Conservation (phyloP, 2,888 invertebrate species). For the Caenorhabditis zanzibari region DNA sequence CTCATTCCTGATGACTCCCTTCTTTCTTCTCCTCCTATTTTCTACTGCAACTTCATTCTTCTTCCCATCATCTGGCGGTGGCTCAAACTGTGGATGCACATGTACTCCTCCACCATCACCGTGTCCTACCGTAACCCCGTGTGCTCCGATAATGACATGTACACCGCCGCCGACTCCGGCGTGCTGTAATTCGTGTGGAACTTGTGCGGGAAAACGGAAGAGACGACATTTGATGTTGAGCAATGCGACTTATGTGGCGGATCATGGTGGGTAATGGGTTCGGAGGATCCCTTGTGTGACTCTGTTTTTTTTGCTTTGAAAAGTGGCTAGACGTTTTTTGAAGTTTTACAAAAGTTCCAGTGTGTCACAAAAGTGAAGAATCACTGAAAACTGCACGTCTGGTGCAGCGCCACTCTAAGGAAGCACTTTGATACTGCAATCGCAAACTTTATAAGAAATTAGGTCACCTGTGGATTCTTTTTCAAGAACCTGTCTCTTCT, state of each 20-base stretch:
- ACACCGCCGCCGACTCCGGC: conserved; percentile 14
- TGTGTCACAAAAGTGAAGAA: too few species aligned
- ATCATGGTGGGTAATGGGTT: conserved; percentile 30
- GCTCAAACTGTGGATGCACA: conserved; percentile 59
- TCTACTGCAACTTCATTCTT: conserved; percentile 32
- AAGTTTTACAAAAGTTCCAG: too few species aligned
- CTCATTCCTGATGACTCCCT: conserved; percentile 13
- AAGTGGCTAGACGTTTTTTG: too few species aligned
- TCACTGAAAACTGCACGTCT: too few species aligned
- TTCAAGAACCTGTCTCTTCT: too few species aligned
- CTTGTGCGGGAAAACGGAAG: conserved; percentile 33
- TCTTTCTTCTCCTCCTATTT: conserved; percentile 22
- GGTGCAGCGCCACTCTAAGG: too few species aligned
- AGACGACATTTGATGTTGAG: conserved; percentile 52
- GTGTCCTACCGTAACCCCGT: conserved; percentile 54
- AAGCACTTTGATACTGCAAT: too few species aligned
- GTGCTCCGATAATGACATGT: conserved; percentile 56
- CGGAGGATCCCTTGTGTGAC: too few species aligned
- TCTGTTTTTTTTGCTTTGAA: too few species aligned
- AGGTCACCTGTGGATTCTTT: too few species aligned
- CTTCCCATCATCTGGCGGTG: conserved; percentile 50
- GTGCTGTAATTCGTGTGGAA: conserved; percentile 60
- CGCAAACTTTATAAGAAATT: too few species aligned
- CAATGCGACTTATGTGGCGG: conserved; percentile 68
- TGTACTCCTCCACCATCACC: conserved; percentile 52